Base-by-base conservation (phyloP, 2,113 vertebrate genomes). In the Trogon melanurus region DNA sequence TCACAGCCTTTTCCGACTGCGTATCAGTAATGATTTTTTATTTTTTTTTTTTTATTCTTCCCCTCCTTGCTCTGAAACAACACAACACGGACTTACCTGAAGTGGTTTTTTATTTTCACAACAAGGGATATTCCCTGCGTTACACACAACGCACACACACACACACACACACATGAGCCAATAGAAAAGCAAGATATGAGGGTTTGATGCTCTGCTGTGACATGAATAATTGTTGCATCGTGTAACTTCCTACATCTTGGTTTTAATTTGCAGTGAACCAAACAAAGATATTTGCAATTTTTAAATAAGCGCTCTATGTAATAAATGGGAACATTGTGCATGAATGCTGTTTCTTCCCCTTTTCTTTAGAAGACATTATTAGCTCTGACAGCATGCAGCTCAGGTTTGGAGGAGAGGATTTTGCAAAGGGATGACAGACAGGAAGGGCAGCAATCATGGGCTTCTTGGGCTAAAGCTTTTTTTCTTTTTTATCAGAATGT, bases 361-460 rank as follows among this genome's bases (percentile, higher is more conserved):
- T 85, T 95, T 98, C 98, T 98, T 98, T 98, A 97, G 97, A 98
- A 99, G 98, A 99, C 98, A 97, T 99, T 99, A 99, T 99, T 99
- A 99, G 98, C 98, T 99, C 98, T 99, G 99, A 99, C 99, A 99
- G 99, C 99, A 98, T 98, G 98, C 99, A 98, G 99, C 98, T 99
- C 98, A 98, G 98, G 98, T 98, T 99, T 98, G 98, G 98, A 98
- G 98, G 98, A 99, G 99, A 99, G 98, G 99, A 99, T 99, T 99
- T 99, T 98, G 98, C 99, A 98, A 98, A 98, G 98, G 98, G 99
- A 99, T 99, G 99, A 99, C 98, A 99, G 99, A 99, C 99, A 99
- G 99, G 98, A 99, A 99, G 99, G 99, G 98, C 98, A 99, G 99
- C 99, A 99, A 99, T 99, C 99, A 99, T 98, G 98, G 98, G 97